Percentiles rank a stretch among this genome's conserved stretches.
Conservation (phyloP, 2,888 invertebrate species). For the Dynastes grantii region DNA sequence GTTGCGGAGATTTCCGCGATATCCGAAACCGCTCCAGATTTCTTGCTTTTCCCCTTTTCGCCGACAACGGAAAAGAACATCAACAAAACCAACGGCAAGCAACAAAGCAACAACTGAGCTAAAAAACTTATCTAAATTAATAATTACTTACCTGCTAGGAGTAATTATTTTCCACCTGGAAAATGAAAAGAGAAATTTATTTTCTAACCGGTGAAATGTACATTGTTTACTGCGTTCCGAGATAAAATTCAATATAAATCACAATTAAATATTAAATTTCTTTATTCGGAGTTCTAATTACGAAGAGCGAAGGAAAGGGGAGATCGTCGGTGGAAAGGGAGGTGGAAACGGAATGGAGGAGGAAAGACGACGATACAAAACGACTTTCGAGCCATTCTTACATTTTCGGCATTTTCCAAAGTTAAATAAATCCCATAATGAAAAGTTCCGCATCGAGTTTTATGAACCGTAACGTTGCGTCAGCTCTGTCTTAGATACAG, state of each 20-base stretch:
- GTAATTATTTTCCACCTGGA: constrained; percentile 48
- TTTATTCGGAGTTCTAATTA: constrained; percentile 48
- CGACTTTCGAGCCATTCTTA: constrained; percentile 45
- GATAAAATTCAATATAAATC: constrained; percentile 51
- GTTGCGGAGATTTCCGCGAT: background rate
- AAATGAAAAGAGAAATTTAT: constrained; percentile 49
- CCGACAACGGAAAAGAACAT: constrained; percentile 14
- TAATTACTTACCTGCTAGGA: constrained; percentile 49
- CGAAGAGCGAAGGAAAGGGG: constrained; percentile 46
- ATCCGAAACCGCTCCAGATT: background rate
- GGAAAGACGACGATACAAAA: constrained; percentile 38
- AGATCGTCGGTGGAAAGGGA: constrained; percentile 5
- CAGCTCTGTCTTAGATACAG: constrained; percentile 3
- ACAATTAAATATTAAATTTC: constrained; percentile 51
- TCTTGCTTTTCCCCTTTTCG: background rate
- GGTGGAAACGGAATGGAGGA: constrained; percentile 7
- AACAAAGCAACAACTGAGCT: constrained; percentile 41
- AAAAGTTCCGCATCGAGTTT: constrained; percentile 42
- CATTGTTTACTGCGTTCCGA: constrained; percentile 48
- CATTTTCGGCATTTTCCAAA: constrained; percentile 47
- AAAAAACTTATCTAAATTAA: constrained; percentile 51
- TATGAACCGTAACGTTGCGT: constrained; percentile 26
- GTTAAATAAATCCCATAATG: constrained; percentile 46
- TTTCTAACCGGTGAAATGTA: constrained; percentile 46
- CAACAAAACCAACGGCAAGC: constrained; percentile 29